Percentiles rank a stretch among this genome's conserved stretches.
Conservation (phyloP, 2,797 vertebrate genomes). For the Halcyon leucocephala region DNA sequence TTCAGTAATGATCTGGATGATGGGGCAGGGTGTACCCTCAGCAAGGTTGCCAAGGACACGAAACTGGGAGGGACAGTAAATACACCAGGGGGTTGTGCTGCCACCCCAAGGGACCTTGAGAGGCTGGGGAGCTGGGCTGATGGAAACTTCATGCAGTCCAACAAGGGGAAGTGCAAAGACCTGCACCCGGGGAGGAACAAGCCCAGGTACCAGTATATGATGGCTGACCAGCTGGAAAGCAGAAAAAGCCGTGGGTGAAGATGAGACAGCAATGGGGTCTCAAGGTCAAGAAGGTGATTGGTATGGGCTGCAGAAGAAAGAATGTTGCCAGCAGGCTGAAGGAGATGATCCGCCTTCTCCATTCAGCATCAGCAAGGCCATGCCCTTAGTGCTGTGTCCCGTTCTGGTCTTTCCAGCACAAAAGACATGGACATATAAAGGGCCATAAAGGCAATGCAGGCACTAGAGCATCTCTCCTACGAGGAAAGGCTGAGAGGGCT, state of each 20-base stretch:
- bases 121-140: background rate
- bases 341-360: background rate
- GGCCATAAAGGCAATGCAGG: background rate
- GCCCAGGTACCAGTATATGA: background rate
- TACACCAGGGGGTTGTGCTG: background rate
- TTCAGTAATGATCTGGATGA: background rate
- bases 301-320: background rate
- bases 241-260: background rate
- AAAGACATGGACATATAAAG: rapidly evolving
- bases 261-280: background rate
- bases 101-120: background rate
- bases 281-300: background rate
- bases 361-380: background rate
- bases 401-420: background rate
- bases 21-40: background rate
- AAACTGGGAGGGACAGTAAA: rapidly evolving
- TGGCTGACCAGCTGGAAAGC: background rate
- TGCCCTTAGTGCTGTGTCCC: background rate
- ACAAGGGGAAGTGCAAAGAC: background rate
- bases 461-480: background rate
- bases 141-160: background rate
- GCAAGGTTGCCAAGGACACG: background rate
- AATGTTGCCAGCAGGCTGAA: background rate
- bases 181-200: background rate
- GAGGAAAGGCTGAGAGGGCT: background rate